Base-by-base conservation (phyloP, 1,140 invertebrate genomes). In the Glomeris maerens region DNA sequence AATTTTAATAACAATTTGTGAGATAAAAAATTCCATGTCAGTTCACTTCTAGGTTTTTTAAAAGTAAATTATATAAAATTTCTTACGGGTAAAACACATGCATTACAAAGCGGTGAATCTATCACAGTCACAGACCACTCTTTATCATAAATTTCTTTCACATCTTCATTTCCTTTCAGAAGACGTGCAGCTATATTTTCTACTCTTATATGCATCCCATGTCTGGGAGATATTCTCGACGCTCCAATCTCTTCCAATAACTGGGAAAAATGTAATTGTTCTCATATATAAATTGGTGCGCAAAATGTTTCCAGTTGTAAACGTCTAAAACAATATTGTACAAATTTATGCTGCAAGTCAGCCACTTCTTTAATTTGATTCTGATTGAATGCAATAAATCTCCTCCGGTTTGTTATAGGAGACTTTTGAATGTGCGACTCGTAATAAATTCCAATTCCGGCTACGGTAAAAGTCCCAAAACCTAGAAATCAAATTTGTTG, bases 71-170 rank as follows among this genome's bases (percentile, higher is more conserved):
- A 2, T 13, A 22, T 3, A 22, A 41, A 25, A 53, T n/a, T n/a
- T n/a, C 65, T 66, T 60, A 74, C 74, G 29, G 74, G 72, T 45
- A 76, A 58, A 36, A 75, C 73, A 64, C 69, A 72, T 3, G 74
- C 74, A 63, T 77, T 77, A 38, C 61, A 61, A 2, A 55, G 50
- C 3, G 64, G 52, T 41, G 50, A 57, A 58, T 72, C 55, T 10
- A 78, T 57, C 47, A 78, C 67, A 47, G 63, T 65, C 22, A 78
- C 56, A 25, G 60, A 65, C 74, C 74, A 78, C 14, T 68, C 51
- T 47, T 62, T 64, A 17, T 66, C 52, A 17, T 61, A 57, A 38
- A 76, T 62, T 39, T 64, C 56, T 28, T 61, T 57, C 25, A 74
- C 57, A 48, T 75, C 66, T 47, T 61, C 60, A 60, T 78, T 78